Base-by-base conservation (phyloP, 2,797 vertebrate species). In the Aythya fuligula region DNA sequence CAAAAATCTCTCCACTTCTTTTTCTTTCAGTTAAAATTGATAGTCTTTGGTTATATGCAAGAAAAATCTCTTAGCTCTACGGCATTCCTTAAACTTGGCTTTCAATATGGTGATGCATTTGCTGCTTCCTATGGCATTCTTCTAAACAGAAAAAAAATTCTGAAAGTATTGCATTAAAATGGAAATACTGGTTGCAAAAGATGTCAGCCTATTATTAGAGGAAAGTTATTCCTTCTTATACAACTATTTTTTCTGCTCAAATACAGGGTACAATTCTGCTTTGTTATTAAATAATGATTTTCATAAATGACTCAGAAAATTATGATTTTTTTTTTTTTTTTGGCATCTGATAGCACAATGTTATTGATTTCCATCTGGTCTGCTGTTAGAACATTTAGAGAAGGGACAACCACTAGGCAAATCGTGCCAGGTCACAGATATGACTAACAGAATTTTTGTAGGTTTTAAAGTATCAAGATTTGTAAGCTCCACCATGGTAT, bases 321-420 rank as follows among this genome's bases (percentile, higher is more conserved):
- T 9, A 43, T 74, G 4, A 61, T 20, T 47, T 47, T 20, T 19
- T 45, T 47, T n/a, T n/a, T 24, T 49, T 49, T 49, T 49, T 89
- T 95, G 73, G 39, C 51, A 67, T 62, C 45, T 51, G 47, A 62
- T 92, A 90, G 94, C 89, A 89, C 54, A 87, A 66, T 0, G 1
- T 61, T 87, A 91, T 75, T 76, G 85, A 94, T 80, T 91, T 91
- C 75, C 75, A 47, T 86, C 53, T 73, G 51, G 54, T 30, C 47
- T 85, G 36, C 51, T 88, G 8, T 69, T 76, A 60, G 39, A n/a
- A 90, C 62, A 39, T 39, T 69, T 73, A 74, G 22, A 76, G 27
- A 97, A 91, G 65, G 80, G 93, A 70, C 78, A 80, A 65, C 74
- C 67, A n/a, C n/a, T 9, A 5, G 41, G 38, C 38, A 96, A 91